phyloP scores from a whole-genome alignment of 2,797 vertebrate species.

The Miichthys miiuy region DNA sequence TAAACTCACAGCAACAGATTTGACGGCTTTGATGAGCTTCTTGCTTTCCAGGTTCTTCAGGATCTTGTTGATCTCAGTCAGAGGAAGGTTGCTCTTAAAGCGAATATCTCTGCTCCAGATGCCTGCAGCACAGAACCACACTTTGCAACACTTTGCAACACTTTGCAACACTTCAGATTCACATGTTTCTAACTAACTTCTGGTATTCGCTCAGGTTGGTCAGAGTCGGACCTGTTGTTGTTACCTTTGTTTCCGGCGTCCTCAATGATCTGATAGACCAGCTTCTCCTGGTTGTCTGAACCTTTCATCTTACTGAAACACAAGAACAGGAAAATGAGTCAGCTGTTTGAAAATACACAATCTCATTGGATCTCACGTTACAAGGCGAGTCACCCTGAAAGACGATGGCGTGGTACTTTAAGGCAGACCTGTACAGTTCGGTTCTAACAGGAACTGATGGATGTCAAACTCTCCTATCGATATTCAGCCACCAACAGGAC shows the following conservation, averaged over 20 bases:
- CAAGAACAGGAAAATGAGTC: background rate
- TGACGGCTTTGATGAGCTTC: constrained; percentile 98
- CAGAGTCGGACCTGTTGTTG: too few species aligned
- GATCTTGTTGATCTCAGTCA: constrained; percentile 99
- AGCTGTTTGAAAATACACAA: too few species aligned
- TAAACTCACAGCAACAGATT: constrained; percentile 94
- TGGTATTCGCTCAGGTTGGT: too few species aligned
- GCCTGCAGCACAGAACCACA: constrained; percentile 78
- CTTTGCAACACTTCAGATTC: too few species aligned
- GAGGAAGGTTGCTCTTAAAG: constrained; percentile 97
- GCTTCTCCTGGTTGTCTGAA: constrained; percentile 98
- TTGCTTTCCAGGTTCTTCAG: constrained; percentile 99
- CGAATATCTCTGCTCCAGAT: constrained; percentile 99
- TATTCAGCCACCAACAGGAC: too few species aligned
- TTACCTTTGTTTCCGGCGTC: constrained; percentile 92
- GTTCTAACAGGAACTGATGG: too few species aligned
- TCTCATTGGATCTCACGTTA: too few species aligned
- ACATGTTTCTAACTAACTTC: background rate
- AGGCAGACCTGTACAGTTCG: too few species aligned
- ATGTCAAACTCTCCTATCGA: too few species aligned
- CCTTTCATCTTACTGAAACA: constrained; percentile 96
- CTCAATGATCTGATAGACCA: constrained; percentile 98
- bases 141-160: too few species aligned
- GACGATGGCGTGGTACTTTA: too few species aligned
- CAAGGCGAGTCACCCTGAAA: too few species aligned